phyloP scores from a whole-genome alignment of 2,888 invertebrate species.

The Rhamnusium bicolor region DNA sequence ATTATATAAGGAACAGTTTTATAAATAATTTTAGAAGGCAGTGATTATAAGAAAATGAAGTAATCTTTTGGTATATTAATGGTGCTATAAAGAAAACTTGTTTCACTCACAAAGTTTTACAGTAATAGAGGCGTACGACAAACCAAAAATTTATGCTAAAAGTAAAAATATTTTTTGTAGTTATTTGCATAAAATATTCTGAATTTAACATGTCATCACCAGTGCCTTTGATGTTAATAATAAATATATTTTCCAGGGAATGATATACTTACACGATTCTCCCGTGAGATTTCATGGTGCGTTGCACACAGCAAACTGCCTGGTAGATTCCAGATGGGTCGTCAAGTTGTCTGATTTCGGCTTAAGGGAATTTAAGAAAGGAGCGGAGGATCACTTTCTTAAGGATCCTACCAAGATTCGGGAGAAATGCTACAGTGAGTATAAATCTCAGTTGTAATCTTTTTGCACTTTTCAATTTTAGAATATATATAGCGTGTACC shows the following conservation, averaged over 20 bases:
- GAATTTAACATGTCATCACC: background rate
- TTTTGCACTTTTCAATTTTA: background rate
- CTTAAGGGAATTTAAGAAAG: slow-evolving; percentile 87
- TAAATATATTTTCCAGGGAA: slow-evolving; percentile 76
- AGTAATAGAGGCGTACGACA: no score
- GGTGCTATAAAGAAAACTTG: no score
- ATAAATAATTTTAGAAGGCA: no score
- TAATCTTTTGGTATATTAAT: no score
- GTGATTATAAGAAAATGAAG: no score
- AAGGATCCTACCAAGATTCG: slow-evolving; percentile 76
- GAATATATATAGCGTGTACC: background rate
- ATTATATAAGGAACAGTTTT: no score
- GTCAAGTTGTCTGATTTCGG: slow-evolving; percentile 95
- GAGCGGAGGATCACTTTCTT: slow-evolving; percentile 77
- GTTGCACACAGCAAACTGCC: slow-evolving; percentile 91
- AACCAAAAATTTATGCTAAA: no score
- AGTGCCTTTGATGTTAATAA: background rate
- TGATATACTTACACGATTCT: slow-evolving; percentile 92
- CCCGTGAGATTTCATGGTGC: slow-evolving; percentile 90
- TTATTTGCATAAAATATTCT: no score
- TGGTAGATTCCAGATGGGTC: slow-evolving; percentile 96
- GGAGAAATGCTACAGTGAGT: slow-evolving; percentile 82
- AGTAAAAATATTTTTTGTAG: no score
- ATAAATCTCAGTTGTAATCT: background rate
- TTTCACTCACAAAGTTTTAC: no score